Evolutionary conservation across 1,140 invertebrate species (phyloP), one percentile per base, ranked within the genome.

Genomic region (Battus philenor): DNA sequence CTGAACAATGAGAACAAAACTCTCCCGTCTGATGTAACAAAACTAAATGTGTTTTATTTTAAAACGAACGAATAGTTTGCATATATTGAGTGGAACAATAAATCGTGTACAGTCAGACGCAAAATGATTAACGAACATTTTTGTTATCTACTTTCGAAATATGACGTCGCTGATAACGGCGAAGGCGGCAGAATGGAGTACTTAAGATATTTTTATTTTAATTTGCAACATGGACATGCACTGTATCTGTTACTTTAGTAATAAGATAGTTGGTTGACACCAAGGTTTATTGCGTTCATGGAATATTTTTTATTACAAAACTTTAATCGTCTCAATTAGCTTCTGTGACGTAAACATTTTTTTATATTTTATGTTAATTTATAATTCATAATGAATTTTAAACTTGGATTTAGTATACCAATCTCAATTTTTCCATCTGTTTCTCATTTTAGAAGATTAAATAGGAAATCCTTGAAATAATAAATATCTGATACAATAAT

Each of bases 281-380:
- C 60, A 53, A 84, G 74, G 81, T 84, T 84, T 84, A 84, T 81
- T 65, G 62, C 68, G n/a, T n/a, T n/a, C n/a, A n/a, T n/a, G n/a
- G n/a, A n/a, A n/a, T n/a, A n/a, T n/a, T n/a, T n/a, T n/a, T n/a
- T n/a, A n/a, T n/a, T n/a, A n/a, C n/a, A n/a, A n/a, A n/a, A n/a
- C n/a, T n/a, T n/a, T n/a, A n/a, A n/a, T n/a, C n/a, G n/a, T n/a
- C n/a, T n/a, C n/a, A n/a, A n/a, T n/a, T n/a, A n/a, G n/a, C n/a
- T n/a, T n/a, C n/a, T n/a, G n/a, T n/a, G n/a, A n/a, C n/a, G n/a
- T n/a, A n/a, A n/a, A n/a, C n/a, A n/a, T n/a, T n/a, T n/a, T n/a
- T n/a, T n/a, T n/a, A n/a, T n/a, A n/a, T n/a, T n/a, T n/a, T n/a
- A n/a, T n/a, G n/a, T n/a, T n/a, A n/a, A n/a, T n/a, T n/a, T n/a